Evolutionary conservation across 2,888 invertebrate species (phyloP).

Genomic region (Folsomia manolachei): DNA sequence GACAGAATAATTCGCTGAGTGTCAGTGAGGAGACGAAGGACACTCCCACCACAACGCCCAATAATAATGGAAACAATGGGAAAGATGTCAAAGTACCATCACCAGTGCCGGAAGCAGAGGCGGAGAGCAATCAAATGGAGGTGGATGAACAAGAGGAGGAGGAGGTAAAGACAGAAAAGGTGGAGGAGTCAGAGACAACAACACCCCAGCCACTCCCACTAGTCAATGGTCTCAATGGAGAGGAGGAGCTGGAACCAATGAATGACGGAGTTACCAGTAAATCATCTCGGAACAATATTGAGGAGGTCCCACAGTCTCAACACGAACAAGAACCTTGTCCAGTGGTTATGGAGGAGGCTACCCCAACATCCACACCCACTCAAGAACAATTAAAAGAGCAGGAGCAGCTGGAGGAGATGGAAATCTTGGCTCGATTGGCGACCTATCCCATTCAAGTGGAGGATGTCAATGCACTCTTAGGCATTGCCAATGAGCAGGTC

Average conservation of each 20-base stretch:
- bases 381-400: no score
- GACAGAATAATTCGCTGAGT: not conserved
- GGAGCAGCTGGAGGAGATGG: not conserved
- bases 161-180: not conserved
- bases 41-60: not conserved
- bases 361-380: not conserved
- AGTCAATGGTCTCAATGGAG: not conserved
- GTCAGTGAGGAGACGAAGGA: not conserved
- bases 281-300: not conserved
- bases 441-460: slow-evolving; percentile 6
- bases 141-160: not conserved
- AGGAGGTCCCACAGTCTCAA: not conserved
- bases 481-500: not conserved
- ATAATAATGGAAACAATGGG: not conserved
- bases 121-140: no score
- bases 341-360: not conserved
- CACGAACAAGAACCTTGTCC: not conserved
- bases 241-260: not conserved
- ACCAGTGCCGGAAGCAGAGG: not conserved
- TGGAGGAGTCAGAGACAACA: not conserved
- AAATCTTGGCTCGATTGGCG: slow-evolving; percentile 5
- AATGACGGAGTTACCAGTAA: not conserved
- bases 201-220: not conserved
- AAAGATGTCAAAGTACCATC: not conserved
- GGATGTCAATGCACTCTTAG: slow-evolving; percentile 14